Conservation (phyloP, 2,797 vertebrate genomes). For the Buphagus erythrorhynchus region DNA sequence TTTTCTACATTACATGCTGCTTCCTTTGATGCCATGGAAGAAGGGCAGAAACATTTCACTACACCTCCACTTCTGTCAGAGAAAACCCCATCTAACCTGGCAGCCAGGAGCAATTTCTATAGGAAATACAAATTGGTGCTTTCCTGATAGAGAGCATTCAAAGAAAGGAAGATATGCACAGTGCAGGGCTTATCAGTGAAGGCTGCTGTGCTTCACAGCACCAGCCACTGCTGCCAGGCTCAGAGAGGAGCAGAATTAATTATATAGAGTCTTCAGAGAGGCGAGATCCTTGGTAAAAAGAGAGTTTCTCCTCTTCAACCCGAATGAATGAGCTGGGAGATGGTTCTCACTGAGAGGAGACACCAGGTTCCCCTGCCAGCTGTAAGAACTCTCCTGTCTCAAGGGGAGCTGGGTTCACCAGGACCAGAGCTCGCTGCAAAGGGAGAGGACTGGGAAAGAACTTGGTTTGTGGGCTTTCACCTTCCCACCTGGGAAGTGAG, state of each 20-base stretch:
- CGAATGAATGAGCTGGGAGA: neutral
- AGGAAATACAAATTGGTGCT: neutral
- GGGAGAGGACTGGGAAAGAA: neutral
- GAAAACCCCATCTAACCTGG: neutral
- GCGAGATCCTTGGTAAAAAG: neutral
- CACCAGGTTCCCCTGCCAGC: neutral
- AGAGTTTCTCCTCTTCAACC: neutral
- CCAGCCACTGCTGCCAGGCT: neutral
- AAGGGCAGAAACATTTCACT: neutral
- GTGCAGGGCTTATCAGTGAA: neutral
- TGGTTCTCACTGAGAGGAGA: neutral
- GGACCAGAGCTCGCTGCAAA: neutral
- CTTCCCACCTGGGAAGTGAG: neutral
- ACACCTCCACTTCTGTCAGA: neutral
- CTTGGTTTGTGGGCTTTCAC: neutral
- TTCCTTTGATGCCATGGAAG: neutral
- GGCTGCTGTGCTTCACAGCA: neutral
- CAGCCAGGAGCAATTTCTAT: neutral
- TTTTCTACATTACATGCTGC: neutral
- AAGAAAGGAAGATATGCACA: neutral
- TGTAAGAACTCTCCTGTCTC: neutral
- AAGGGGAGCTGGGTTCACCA: neutral
- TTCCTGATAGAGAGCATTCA: neutral
- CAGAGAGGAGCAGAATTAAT: neutral
- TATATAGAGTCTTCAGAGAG: neutral